phyloP scores from a whole-genome alignment of 64 coral and sea anemone species.

The Montipora capricornis region DNA sequence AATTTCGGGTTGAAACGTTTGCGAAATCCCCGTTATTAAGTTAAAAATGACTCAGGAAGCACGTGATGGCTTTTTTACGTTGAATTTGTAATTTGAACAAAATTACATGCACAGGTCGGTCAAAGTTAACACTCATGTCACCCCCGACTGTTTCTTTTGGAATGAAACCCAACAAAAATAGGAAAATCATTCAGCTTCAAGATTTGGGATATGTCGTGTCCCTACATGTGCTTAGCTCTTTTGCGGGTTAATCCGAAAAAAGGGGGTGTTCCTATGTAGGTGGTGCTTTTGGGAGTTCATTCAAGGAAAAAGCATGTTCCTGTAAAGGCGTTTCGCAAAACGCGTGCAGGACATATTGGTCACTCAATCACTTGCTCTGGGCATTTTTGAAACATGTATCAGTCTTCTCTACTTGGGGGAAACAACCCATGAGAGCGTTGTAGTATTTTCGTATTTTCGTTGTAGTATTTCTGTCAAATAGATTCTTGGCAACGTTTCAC shows the following conservation, averaged over 20 bases:
- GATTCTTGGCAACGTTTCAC: not conserved
- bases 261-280: not conserved
- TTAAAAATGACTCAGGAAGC: no score
- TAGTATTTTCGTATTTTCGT: no score
- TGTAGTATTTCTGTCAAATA: not conserved
- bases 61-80: no score
- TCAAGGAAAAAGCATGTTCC: not conserved
- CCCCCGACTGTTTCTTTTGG: not conserved
- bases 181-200: not conserved
- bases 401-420: not conserved
- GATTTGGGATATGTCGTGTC: not conserved
- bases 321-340: not conserved
- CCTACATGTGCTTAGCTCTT: not conserved
- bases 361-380: not conserved
- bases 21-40: no score
- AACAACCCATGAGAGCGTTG: not conserved
- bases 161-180: not conserved
- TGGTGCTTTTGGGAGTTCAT: not conserved
- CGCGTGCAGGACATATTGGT: not conserved
- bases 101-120: not conserved
- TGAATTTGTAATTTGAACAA: not conserved
- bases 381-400: not conserved
- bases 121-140: not conserved
- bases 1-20: no score
- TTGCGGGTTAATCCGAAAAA: not conserved